Percentiles rank a stretch among this genome's conserved stretches.
These are phyloP conservation scores for Folsomia candida DNA, from an alignment of 2,888 invertebrate species.

Conservation along the genomic window DNA sequence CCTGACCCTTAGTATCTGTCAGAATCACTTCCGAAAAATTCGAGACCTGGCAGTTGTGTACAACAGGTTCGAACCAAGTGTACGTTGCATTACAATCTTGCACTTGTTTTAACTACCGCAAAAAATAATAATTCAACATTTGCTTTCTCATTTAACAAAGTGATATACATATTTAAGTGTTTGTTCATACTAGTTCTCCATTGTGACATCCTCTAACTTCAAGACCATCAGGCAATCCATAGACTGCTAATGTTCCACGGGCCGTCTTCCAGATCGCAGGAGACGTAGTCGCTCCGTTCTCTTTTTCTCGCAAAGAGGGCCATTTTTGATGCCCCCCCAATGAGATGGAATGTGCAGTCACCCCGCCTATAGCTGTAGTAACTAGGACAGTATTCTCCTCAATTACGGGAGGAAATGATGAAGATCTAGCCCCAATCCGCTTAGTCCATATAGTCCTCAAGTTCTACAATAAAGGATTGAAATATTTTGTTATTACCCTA, in stretches of 20 bases:
- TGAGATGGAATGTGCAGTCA: neutral
- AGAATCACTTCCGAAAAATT: neutral
- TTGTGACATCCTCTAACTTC: neutral
- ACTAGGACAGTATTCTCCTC: neutral
- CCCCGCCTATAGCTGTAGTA: neutral
- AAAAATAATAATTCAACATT: neutral
- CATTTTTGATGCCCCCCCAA: neutral
- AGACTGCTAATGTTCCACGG: neutral
- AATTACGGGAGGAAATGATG: neutral
- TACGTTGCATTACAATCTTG: neutral
- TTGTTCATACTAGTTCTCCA: neutral
- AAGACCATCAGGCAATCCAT: neutral
- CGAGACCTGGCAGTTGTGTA: neutral
- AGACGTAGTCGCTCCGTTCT: neutral
- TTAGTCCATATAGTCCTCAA: neutral
- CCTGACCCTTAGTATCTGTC: neutral
- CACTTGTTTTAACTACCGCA: neutral
- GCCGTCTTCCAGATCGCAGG: neutral
- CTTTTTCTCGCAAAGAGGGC: neutral
- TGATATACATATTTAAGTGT: neutral
- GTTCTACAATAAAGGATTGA: neutral
- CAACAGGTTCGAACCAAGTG: neutral
- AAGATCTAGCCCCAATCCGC: too few species aligned
- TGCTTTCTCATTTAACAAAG: too few species aligned
- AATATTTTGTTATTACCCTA: neutral